Conservation (phyloP, 2,888 invertebrate genomes). For the Phalera bucephala region DNA sequence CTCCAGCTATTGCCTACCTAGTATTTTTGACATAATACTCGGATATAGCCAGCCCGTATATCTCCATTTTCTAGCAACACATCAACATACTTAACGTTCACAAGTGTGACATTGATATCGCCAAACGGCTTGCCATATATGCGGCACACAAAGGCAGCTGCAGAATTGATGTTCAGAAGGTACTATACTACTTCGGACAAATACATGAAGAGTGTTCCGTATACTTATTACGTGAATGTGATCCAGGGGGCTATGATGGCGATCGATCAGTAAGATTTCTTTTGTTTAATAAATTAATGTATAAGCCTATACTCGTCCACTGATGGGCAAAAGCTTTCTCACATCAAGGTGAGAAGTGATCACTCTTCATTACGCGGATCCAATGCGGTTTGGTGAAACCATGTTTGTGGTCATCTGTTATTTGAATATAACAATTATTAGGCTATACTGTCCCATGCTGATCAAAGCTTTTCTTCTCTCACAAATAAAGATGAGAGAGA, state of each 20-base stretch:
- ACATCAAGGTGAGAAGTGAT: neutral
- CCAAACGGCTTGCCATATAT: slow-evolving; percentile 78
- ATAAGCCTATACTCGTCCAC: too few relatives aligned
- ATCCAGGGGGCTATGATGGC: slow-evolving; percentile 81
- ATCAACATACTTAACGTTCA: slow-evolving; percentile 81
- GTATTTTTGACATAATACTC: too few relatives aligned
- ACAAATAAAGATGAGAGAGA: too few relatives aligned
- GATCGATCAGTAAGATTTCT: slow-evolving; percentile 75
- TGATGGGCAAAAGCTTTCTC: neutral
- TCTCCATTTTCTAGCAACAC: slow-evolving; percentile 54
- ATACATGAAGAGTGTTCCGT: slow-evolving; percentile 80
- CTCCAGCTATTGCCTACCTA: too few relatives aligned
- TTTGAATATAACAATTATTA: neutral
- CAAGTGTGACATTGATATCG: slow-evolving; percentile 87
- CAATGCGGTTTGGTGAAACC: too few relatives aligned
- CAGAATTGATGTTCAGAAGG: slow-evolving; percentile 76
- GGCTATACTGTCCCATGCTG: too few relatives aligned
- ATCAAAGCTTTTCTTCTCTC: too few relatives aligned
- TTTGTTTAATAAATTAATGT: too few relatives aligned
- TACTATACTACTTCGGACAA: slow-evolving; percentile 69
- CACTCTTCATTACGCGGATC: too few relatives aligned
- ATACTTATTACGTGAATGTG: slow-evolving; percentile 86
- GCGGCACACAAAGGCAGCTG: slow-evolving; percentile 44
- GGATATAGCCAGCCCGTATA: too few relatives aligned
- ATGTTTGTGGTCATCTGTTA: too few relatives aligned